Evolutionary conservation across 1,140 invertebrate genomes (phyloP), one percentile per base, ranked within the genome.

Genomic region (Diabrotica undecimpunctata): DNA sequence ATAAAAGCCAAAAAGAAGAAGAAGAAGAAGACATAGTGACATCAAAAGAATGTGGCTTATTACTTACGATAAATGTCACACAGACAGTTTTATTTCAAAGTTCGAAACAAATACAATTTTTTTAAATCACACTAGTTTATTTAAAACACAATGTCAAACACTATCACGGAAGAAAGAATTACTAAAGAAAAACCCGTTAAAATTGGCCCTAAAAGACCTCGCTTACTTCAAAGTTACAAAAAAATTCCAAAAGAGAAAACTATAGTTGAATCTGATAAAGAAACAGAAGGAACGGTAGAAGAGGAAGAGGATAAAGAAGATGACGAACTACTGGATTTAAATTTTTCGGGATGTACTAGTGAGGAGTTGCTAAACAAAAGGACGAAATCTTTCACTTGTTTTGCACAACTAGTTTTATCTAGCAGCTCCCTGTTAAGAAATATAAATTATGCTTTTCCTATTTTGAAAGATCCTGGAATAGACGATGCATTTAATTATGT

Each of bases 381-480:
- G 10, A 77, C 75, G 0, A 61, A 67, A 38, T 77, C 75, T 0
- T 77, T 77, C 54, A 61, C 62, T 59, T 77, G 75, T 64, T 63
- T 77, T 14, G 66, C 66, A 9, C 75, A 77, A 62, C 14, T 81
- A 10, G 10, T 77, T 5, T 68, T 81, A 65, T 83, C 82, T 0
- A 74, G 75, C 12, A 83, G 81, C 66, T 80, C 79, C 7, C 54
- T 83, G 5, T 64, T 79, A 3, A 71, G 71, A 54, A 80, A 83
- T 65, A 77, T 78, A n/a, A 79, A 81, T 51, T 83, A 78, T 66
- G 74, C 75, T 57, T 83, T 83, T 65, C 81, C 81, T 6, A 76
- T 77, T 6, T 71, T 83, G 6, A 51, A 60, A 62, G 81, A 83
- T 70, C 82, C 82, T n/a, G 81, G 81, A 8, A 80, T 83, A 13